A percentile compares a stretch with the other conserved stretches of the same genome.
Conservation (phyloP, 2,113 vertebrate species). For the Narcine bancroftii region DNA sequence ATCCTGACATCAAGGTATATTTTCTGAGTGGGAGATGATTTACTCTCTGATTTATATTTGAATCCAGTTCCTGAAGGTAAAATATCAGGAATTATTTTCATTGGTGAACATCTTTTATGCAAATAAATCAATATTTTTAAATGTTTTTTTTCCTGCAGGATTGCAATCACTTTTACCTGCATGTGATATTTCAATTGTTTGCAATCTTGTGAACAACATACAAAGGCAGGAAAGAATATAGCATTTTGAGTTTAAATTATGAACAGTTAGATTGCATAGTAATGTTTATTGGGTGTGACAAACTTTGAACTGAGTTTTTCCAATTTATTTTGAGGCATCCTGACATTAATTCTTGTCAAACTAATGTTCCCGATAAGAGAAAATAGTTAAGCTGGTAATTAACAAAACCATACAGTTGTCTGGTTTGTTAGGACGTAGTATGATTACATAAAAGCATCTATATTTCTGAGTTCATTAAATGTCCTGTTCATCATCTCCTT, state of each 20-base stretch:
- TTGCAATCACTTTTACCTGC: background rate
- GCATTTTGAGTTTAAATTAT: background rate
- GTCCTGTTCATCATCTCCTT: conserved; percentile 36
- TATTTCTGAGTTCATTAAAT: conserved; percentile 37
- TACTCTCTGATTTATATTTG: background rate
- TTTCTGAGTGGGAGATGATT: background rate
- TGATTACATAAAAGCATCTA: conserved; percentile 20
- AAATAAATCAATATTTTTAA: background rate
- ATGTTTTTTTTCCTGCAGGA: background rate
- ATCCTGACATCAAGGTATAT: background rate
- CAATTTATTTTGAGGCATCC: background rate
- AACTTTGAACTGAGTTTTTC: background rate
- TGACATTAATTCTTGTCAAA: conserved; percentile 9
- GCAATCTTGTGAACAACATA: background rate
- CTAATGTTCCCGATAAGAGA: background rate
- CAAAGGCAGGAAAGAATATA: background rate
- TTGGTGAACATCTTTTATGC: background rate
- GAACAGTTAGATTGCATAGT: background rate
- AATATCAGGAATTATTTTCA: background rate
- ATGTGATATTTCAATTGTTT: background rate
- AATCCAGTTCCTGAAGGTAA: background rate
- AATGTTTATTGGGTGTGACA: conserved; percentile 1
- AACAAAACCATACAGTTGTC: conserved; percentile 15
- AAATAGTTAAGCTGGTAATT: conserved; percentile 26
- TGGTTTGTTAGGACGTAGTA: background rate